These are phyloP conservation scores for Cephalopachus bancanus DNA, from an alignment of 2,797 vertebrate genomes.

Conservation along the genomic window DNA sequence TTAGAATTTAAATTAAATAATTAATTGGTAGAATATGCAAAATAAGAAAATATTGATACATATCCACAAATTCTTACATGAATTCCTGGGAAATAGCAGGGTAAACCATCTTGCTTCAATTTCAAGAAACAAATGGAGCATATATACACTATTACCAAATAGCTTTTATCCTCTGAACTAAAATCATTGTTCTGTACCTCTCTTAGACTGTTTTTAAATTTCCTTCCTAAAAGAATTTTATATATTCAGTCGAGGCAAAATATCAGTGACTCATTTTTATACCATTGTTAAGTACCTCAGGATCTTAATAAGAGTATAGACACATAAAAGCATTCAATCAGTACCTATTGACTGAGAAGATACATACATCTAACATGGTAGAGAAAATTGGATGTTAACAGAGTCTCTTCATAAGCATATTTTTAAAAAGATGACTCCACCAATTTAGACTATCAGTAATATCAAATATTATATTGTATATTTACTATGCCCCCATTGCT, in stretches of 20 bases:
- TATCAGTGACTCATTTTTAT: conserved; percentile 18
- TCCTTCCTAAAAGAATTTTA: not conserved
- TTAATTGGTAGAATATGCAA: conserved; percentile 33
- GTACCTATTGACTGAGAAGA: not conserved
- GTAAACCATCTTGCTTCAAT: not conserved
- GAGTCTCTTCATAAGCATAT: not conserved
- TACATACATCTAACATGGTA: not conserved
- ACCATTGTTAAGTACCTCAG: not conserved
- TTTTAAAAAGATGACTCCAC: not conserved
- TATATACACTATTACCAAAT: not conserved
- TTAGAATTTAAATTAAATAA: conserved; percentile 64
- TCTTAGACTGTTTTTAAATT: conserved; percentile 25
- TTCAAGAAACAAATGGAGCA: not conserved
- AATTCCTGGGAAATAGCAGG: not conserved
- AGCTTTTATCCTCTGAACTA: not conserved
- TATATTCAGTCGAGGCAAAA: not conserved
- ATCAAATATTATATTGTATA: not conserved
- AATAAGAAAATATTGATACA: conserved; percentile 25
- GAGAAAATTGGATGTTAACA: not conserved
- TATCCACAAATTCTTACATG: not conserved
- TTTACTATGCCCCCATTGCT: not conserved
- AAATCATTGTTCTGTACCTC: not conserved
- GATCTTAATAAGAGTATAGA: not conserved
- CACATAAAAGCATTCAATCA: not conserved
- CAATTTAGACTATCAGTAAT: not conserved